phyloP scores from a whole-genome alignment of 2,797 vertebrate species.

The Sternotherus odoratus region DNA sequence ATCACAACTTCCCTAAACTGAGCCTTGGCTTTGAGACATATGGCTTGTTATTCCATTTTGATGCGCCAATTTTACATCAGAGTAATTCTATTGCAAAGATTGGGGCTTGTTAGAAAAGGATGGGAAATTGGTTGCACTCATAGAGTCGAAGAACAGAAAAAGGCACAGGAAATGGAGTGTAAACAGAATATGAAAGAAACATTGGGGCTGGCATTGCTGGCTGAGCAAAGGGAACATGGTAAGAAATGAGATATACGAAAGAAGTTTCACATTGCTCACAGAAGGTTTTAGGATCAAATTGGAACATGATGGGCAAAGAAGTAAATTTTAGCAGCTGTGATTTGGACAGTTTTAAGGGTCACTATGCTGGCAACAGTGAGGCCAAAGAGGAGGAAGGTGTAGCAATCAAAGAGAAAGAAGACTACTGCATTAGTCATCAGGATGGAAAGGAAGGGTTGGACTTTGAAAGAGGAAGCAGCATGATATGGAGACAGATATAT shows the following conservation, averaged over 20 bases:
- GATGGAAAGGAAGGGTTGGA: not conserved
- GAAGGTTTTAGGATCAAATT: not conserved
- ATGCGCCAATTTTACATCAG: too few relatives aligned
- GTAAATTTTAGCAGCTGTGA: not conserved
- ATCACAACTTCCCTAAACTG: too few relatives aligned
- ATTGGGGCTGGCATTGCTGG: not conserved
- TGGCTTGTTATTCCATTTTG: too few relatives aligned
- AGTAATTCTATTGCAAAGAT: not conserved
- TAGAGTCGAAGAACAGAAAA: slow-evolving; percentile 12
- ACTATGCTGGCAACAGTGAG: not conserved
- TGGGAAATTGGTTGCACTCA: not conserved
- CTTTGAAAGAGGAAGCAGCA: not conserved
- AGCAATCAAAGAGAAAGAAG: not conserved
- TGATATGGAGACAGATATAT: not conserved
- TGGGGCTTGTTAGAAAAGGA: not conserved
- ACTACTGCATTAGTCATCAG: not conserved
- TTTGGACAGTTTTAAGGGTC: not conserved
- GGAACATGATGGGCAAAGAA: not conserved
- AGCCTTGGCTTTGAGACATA: too few relatives aligned
- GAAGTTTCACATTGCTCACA: not conserved
- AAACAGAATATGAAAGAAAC: not conserved
- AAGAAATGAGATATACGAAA: not conserved
- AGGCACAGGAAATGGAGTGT: not conserved
- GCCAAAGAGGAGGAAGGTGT: not conserved
- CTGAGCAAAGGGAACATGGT: not conserved